Evolutionary conservation across 2,113 vertebrate species (phyloP).

Genomic region (Panurus biarmicus): DNA sequence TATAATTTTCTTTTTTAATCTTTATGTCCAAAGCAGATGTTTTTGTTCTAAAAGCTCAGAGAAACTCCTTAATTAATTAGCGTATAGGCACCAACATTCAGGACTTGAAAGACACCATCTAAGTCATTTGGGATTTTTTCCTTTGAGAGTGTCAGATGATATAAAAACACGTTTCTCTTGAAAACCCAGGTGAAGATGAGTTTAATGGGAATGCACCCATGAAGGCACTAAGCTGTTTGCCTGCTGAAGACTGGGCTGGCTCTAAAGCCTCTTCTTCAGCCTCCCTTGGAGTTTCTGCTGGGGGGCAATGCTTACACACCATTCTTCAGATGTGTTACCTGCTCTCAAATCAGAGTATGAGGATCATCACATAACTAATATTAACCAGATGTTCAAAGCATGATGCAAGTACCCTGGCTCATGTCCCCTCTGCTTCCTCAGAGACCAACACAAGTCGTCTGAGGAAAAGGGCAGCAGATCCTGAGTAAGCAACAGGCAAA

Average conservation of each 20-base stretch:
- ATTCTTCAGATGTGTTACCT: not conserved
- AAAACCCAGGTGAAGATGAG: not conserved
- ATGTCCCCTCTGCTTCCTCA: not conserved
- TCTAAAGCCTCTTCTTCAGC: not conserved
- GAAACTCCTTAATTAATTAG: not conserved
- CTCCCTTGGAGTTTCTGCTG: not conserved
- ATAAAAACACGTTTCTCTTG: not conserved
- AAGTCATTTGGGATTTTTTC: not conserved
- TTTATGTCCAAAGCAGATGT: not conserved
- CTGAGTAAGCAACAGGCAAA: not conserved
- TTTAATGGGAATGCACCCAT: not conserved
- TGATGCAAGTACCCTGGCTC: not conserved
- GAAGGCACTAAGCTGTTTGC: not conserved
- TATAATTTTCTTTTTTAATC: not conserved
- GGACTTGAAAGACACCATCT: not conserved
- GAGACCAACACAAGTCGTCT: not conserved
- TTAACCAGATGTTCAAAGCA: not conserved
- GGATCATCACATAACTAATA: not conserved
- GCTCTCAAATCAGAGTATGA: not conserved
- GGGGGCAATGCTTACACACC: not conserved
- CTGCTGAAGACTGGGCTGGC: not conserved
- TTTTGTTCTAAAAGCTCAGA: not conserved
- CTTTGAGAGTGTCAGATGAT: too few species aligned
- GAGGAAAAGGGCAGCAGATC: not conserved
- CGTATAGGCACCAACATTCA: not conserved